Evolutionary conservation across 1,140 invertebrate species (phyloP).

Genomic region (Magallana gigas): DNA sequence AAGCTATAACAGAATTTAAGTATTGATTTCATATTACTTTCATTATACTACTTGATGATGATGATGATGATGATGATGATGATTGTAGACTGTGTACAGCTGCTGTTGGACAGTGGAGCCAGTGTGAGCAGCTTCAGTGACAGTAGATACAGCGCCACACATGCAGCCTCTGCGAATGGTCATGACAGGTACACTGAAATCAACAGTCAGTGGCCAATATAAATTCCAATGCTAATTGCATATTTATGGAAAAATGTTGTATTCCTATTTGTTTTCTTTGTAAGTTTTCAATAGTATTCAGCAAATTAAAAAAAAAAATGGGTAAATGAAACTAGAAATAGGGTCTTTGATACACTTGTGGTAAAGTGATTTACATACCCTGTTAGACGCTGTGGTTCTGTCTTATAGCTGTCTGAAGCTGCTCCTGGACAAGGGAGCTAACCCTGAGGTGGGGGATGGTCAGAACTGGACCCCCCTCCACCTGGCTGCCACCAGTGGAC

Average conservation of each 20-base stretch:
- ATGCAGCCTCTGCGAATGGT: constrained; percentile 72
- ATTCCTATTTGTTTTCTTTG: no score
- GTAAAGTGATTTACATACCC: background rate
- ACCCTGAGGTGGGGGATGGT: constrained; percentile 67
- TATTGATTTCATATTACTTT: no score
- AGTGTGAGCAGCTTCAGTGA: constrained; percentile 68
- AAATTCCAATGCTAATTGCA: background rate
- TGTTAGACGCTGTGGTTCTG: background rate
- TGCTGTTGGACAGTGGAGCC: constrained; percentile 73
- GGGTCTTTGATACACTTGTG: no score
- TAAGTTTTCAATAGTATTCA: no score
- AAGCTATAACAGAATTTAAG: no score
- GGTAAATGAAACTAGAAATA: no score
- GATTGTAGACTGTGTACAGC: constrained; percentile 68
- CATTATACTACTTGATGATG: no score
- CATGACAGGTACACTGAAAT: constrained; percentile 66
- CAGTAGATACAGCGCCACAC: constrained; percentile 72
- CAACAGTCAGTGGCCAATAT: background rate
- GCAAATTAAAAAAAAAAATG: no score
- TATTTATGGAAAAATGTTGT: background rate
- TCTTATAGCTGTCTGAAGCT: constrained; percentile 69
- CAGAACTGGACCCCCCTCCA: constrained; percentile 73
- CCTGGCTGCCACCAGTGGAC: constrained; percentile 69
- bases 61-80: background rate
- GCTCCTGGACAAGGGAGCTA: constrained; percentile 70